phyloP scores from a whole-genome alignment of 2,113 vertebrate species.

The Motacilla tschutschensis region DNA sequence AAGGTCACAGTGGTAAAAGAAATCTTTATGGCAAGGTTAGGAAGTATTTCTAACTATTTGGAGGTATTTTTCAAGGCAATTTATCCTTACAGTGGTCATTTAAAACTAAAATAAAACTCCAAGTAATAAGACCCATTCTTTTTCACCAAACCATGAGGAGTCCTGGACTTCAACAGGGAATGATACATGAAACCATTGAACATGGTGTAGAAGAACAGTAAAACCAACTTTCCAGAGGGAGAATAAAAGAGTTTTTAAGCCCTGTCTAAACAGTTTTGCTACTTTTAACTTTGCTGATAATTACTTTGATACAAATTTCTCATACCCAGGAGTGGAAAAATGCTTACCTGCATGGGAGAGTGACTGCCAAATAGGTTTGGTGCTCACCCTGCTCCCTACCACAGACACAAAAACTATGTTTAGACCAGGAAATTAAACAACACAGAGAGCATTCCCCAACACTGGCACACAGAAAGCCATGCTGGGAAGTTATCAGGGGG shows the following conservation, averaged over 20 bases:
- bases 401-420: not conserved
- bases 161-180: not conserved
- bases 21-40: slow-evolving; percentile 6
- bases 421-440: not conserved
- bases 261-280: not conserved
- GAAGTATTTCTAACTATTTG: slow-evolving; percentile 21
- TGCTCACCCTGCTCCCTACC: not conserved
- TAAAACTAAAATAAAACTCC: slow-evolving; percentile 7
- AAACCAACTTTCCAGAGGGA: not conserved
- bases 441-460: not conserved
- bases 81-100: slow-evolving; percentile 38
- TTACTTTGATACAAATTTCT: slow-evolving; percentile 6
- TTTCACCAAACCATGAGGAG: not conserved
- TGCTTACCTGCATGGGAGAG: not conserved
- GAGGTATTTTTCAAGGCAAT: slow-evolving; percentile 16
- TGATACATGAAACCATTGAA: slow-evolving; percentile 11
- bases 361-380: not conserved
- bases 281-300: not conserved
- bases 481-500: not conserved
- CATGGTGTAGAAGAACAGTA: not conserved
- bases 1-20: slow-evolving; percentile 14
- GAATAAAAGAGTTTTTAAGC: not conserved
- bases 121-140: slow-evolving; percentile 25
- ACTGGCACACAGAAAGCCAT: accelerated
- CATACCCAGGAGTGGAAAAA: not conserved